Evolutionary conservation across 1,140 invertebrate genomes (phyloP).

Genomic region (Cyrtorhinus lividipennis): DNA sequence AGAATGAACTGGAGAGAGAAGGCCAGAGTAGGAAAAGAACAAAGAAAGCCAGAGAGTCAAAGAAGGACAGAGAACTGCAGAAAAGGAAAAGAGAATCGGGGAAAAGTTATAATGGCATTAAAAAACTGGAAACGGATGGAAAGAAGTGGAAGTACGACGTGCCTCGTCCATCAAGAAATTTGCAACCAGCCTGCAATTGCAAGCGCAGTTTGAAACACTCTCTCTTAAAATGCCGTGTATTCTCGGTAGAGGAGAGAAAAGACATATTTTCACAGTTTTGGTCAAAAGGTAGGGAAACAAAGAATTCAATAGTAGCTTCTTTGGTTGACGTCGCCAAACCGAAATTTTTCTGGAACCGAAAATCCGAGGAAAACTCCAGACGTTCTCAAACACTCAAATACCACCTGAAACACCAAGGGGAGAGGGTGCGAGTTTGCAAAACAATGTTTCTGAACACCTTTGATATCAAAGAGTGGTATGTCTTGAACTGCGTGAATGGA

Average conservation of each 20-base stretch:
- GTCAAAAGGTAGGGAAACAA: not conserved
- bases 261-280: not conserved
- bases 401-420: not conserved
- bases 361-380: not conserved
- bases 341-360: not conserved
- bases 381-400: not conserved
- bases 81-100: not conserved
- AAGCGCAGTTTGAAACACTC: not conserved
- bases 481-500: not conserved
- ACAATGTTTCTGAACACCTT: slow-evolving; percentile 1
- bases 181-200: not conserved
- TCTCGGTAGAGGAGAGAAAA: not conserved
- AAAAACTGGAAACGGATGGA: not conserved
- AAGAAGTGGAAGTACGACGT: not conserved
- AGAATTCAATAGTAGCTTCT: not conserved
- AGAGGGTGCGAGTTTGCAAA: not conserved
- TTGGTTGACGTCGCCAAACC: not conserved
- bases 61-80: not conserved
- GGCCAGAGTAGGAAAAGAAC: not conserved
- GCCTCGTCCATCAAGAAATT: not conserved
- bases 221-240: not conserved
- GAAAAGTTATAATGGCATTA: not conserved
- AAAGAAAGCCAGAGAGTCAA: not conserved
- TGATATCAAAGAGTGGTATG: not conserved
- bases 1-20: not conserved